These are phyloP conservation scores for Drosophila sucinea DNA, from an alignment of 1,140 invertebrate species.

Conservation along the genomic window DNA sequence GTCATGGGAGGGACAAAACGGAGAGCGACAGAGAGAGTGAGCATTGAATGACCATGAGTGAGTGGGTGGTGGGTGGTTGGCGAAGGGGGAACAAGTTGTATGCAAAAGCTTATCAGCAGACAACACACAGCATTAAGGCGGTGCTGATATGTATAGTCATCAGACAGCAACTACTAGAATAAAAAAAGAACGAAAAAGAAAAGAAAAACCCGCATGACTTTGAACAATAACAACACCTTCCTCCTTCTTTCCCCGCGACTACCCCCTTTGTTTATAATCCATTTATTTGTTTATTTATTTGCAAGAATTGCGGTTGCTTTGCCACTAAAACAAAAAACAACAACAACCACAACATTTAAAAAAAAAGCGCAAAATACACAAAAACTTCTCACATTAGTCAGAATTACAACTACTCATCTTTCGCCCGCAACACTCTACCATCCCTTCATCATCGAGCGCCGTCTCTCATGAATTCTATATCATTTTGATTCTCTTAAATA, in stretches of 20 bases:
- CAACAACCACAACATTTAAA: background rate
- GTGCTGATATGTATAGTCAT: constrained; percentile 46
- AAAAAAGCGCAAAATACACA: constrained; percentile 22
- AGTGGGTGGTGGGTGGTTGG: background rate
- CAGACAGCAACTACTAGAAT: constrained; percentile 6
- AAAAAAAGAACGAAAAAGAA: background rate
- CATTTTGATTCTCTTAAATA: background rate
- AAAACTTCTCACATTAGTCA: constrained; percentile 21
- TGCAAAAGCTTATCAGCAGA: constrained; percentile 49
- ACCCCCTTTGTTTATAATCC: background rate
- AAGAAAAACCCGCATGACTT: constrained; percentile 52
- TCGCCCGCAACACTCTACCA: background rate
- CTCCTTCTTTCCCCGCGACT: constrained; percentile 10
- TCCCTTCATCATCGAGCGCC: background rate
- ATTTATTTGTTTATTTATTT: constrained; percentile 39
- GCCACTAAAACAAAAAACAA: background rate
- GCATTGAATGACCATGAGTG: constrained; percentile 5
- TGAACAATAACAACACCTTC: constrained; percentile 27
- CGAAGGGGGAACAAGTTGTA: constrained; percentile 3
- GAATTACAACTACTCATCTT: background rate
- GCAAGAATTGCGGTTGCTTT: constrained; percentile 2
- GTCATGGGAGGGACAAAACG: constrained; percentile 41
- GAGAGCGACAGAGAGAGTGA: constrained; percentile 2
- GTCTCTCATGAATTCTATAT: background rate
- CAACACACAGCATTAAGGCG: constrained; percentile 40